phyloP scores from a whole-genome alignment of 2,888 invertebrate species.

The Ectemnius continuus region DNA sequence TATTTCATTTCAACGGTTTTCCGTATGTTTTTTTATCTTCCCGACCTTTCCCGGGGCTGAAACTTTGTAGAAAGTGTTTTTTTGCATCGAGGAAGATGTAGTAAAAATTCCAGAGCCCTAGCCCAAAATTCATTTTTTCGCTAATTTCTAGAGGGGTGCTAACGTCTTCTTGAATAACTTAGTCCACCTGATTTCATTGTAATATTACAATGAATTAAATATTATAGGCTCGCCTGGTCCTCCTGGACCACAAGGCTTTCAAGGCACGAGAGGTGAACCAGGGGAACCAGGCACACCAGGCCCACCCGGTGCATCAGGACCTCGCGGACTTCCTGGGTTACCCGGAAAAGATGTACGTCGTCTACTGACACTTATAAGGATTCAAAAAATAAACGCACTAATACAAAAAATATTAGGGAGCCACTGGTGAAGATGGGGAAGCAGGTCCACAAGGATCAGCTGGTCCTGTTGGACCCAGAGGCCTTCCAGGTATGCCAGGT shows the following conservation, averaged over 20 bases:
- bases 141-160: too few species aligned
- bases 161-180: too few species aligned
- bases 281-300: conserved; percentile 87
- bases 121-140: too few species aligned
- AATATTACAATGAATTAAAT: neutral
- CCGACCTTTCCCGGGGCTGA: too few species aligned
- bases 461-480: conserved; percentile 87
- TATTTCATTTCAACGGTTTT: too few species aligned
- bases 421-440: conserved; percentile 89
- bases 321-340: conserved; percentile 84
- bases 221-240: conserved; percentile 77
- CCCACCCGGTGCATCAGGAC: conserved; percentile 80
- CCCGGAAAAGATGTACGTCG: conserved; percentile 87
- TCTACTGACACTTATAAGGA: neutral
- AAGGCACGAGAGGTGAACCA: conserved; percentile 88
- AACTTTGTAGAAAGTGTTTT: too few species aligned
- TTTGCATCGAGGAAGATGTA: too few species aligned
- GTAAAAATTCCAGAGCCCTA: too few species aligned
- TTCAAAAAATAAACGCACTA: neutral
- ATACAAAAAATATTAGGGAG: conserved; percentile 80
- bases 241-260: conserved; percentile 89
- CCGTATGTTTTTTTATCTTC: too few species aligned
- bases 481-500: conserved; percentile 87
- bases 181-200: too few species aligned
- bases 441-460: conserved; percentile 85